Percentiles rank a stretch among this genome's conserved stretches.
Evolutionary conservation across 2,113 vertebrate species (phyloP).

Genomic region (Sebastes fasciatus): DNA sequence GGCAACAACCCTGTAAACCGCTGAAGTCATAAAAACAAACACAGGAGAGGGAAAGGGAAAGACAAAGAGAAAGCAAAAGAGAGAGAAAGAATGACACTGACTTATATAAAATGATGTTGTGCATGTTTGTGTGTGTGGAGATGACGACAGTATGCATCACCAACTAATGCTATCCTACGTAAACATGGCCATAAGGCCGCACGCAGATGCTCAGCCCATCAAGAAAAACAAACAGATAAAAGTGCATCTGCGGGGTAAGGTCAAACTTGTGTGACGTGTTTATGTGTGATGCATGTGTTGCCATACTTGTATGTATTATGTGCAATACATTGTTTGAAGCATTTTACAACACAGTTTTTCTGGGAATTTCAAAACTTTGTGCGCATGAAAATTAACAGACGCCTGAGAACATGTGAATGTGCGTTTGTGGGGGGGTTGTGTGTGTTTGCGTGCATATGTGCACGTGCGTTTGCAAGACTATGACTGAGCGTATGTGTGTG

Average conservation of each 20-base stretch:
- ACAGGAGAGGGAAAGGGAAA: background rate
- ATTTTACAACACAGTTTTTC: conserved; percentile 1
- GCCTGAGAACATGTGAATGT: conserved; percentile 13
- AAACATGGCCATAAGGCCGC: conserved; percentile 28
- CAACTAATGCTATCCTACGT: conserved; percentile 34
- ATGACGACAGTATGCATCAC: conserved; percentile 1
- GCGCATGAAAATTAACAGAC: background rate
- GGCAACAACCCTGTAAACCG: conserved; percentile 44
- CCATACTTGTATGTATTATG: background rate
- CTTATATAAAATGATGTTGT: background rate
- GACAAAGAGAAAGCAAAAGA: conserved; percentile 19
- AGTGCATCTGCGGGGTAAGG: conserved; percentile 7
- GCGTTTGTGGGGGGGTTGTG: background rate
- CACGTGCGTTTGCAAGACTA: conserved; percentile 59
- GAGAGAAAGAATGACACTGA: background rate
- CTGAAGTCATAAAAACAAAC: conserved; percentile 55
- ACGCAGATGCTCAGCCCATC: conserved; percentile 22
- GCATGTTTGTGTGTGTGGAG: background rate
- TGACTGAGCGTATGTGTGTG: conserved; percentile 73
- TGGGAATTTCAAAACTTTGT: conserved; percentile 14
- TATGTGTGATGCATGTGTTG: background rate
- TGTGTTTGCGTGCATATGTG: conserved; percentile 24
- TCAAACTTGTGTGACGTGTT: conserved; percentile 21
- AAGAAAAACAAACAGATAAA: conserved; percentile 52
- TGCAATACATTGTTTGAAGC: background rate